phyloP scores from a whole-genome alignment of 64 coral and sea anemone species.

The Pocillopora damicornis region DNA sequence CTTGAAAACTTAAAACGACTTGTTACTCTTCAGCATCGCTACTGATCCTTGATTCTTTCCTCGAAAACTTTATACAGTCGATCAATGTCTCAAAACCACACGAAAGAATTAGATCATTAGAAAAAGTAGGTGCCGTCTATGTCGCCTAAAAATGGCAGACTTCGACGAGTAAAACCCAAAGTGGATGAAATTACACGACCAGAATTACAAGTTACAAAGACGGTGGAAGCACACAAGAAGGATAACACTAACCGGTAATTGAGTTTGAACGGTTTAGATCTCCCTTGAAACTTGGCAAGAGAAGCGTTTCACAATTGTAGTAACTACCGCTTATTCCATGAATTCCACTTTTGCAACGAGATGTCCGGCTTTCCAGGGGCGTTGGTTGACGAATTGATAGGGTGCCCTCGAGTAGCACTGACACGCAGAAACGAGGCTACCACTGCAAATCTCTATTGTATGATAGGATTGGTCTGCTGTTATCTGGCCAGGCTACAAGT shows the following conservation, averaged over 20 bases:
- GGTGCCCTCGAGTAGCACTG: slow-evolving; percentile 59
- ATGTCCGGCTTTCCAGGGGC: slow-evolving; percentile 91
- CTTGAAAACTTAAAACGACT: background rate
- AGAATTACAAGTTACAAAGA: background rate
- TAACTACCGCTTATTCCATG: slow-evolving; percentile 6
- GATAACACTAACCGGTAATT: slow-evolving; percentile 17
- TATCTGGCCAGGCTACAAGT: background rate
- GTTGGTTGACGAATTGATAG: slow-evolving; percentile 88
- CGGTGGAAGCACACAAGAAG: background rate
- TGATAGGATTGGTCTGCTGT: slow-evolving; percentile 40
- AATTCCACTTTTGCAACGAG: slow-evolving; percentile 55
- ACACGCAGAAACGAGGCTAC: slow-evolving; percentile 39
- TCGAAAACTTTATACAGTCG: background rate
- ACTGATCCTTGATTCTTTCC: background rate
- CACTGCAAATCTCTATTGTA: slow-evolving; percentile 4
- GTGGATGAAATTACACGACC: background rate
- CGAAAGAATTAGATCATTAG: background rate
- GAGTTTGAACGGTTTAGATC: background rate
- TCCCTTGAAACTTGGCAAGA: background rate
- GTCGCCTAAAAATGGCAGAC: background rate
- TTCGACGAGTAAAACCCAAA: background rate
- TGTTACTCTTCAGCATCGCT: background rate
- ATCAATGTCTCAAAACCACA: slow-evolving; percentile 16
- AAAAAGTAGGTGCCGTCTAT: background rate
- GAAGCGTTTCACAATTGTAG: background rate